A percentile compares a stretch with the other conserved stretches of the same genome.
These are phyloP conservation scores for Luidia sarsii DNA, from an alignment of 53 echinoderm and acorn worm species.

Conservation along the genomic window DNA sequence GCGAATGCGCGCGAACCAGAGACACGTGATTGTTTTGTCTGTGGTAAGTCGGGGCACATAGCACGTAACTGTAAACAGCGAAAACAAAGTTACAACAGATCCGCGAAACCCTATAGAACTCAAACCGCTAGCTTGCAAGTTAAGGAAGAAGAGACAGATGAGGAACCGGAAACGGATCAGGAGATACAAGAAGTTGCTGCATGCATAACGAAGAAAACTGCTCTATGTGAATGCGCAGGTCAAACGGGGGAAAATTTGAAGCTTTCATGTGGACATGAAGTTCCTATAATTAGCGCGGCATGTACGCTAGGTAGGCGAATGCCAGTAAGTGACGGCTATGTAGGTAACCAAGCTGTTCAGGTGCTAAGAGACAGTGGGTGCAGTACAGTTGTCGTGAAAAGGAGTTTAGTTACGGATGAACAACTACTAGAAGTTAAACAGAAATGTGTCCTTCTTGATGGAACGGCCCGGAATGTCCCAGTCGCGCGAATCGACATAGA, in stretches of 20 bases:
- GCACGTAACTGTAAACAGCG: conserved; percentile 33
- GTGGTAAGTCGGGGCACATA: conserved; percentile 23
- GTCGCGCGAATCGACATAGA: conserved; percentile 25
- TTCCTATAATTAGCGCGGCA: conserved; percentile 13
- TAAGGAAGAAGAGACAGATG: neutral
- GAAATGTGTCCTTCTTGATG: conserved; percentile 41
- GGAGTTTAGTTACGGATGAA: neutral
- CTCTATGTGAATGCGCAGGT: neutral
- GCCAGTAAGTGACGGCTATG: neutral
- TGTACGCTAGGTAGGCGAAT: conserved; percentile 10
- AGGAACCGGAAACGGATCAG: neutral
- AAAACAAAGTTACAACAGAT: neutral
- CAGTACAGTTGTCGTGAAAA: conserved; percentile 24
- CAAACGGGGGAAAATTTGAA: neutral
- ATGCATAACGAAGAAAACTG: neutral
- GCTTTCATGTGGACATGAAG: conserved; percentile 29
- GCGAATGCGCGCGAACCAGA: neutral
- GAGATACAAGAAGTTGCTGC: neutral
- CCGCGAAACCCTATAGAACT: neutral
- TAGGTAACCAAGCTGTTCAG: neutral
- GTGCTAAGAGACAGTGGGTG: conserved; percentile 41
- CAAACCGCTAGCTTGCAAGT: neutral
- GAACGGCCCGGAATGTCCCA: conserved; percentile 35
- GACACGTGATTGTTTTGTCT: conserved; percentile 12
- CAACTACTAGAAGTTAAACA: conserved; percentile 2